Percentiles rank a stretch among this genome's conserved stretches.
phyloP scores from a whole-genome alignment of 2,797 vertebrate genomes.

The Ficedula albicollis region DNA sequence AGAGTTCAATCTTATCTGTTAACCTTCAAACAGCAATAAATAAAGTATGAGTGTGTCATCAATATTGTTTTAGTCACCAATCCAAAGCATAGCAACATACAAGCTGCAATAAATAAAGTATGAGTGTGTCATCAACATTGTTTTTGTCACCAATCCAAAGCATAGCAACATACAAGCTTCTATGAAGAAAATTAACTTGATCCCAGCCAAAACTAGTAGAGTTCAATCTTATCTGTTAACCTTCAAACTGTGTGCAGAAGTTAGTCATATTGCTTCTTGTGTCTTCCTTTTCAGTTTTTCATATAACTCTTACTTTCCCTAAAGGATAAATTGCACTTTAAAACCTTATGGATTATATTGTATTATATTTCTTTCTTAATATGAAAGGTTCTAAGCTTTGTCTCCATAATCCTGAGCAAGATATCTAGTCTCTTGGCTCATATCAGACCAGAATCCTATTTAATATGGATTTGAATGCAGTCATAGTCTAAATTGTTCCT shows the following conservation, averaged over 20 bases:
- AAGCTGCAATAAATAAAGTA: not conserved
- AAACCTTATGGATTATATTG: not conserved
- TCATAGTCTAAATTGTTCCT: not conserved
- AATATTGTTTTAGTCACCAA: not conserved
- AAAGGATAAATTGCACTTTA: not conserved
- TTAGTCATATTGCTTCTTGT: not conserved
- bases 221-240: not conserved
- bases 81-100: not conserved
- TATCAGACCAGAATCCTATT: not conserved
- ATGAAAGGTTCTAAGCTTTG: not conserved
- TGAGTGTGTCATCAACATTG: not conserved
- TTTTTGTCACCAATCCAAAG: not conserved
- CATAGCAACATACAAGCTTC: not conserved
- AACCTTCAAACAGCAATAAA: too few relatives aligned
- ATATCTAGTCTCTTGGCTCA: not conserved
- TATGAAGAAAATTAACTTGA: not conserved
- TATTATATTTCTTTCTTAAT: not conserved
- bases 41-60: not conserved
- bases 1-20: not conserved
- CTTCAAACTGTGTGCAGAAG: not conserved
- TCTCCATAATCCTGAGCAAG: not conserved
- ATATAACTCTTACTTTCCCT: not conserved
- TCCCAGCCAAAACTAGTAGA: not conserved
- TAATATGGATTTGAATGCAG: not conserved
- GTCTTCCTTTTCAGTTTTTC: not conserved